Evolutionary conservation across 2,888 invertebrate species (phyloP).

Genomic region (Acrobasis suavella): DNA sequence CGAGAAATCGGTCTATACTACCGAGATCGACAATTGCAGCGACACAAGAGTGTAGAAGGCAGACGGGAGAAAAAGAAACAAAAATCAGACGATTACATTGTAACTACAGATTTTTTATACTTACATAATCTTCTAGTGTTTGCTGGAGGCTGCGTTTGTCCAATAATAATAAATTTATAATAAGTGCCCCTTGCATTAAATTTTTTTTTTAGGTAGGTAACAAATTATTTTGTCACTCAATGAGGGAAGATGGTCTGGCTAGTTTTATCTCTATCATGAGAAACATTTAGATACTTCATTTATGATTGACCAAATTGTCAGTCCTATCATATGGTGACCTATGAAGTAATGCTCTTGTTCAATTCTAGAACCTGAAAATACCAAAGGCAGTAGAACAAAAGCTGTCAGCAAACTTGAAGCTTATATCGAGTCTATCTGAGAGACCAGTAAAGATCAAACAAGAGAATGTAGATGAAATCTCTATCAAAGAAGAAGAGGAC

Average conservation of each 20-base stretch:
- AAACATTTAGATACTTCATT: no score
- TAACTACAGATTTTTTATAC: constrained; percentile 28
- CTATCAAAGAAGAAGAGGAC: neutral
- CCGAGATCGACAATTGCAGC: constrained; percentile 35
- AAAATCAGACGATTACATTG: constrained; percentile 25
- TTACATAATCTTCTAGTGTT: neutral
- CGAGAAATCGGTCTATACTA: constrained; percentile 61
- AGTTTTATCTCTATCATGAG: no score
- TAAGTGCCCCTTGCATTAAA: no score
- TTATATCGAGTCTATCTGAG: constrained; percentile 46
- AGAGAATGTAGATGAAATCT: constrained; percentile 8
- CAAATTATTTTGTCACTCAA: no score
- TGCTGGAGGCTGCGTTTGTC: no score
- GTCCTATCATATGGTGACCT: neutral
- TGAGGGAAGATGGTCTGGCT: no score
- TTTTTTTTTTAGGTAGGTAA: no score
- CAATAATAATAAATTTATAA: no score
- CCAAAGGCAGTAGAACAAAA: constrained; percentile 49
- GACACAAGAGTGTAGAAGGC: neutral
- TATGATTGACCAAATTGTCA: no score
- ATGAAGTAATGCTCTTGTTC: neutral
- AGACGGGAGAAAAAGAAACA: constrained; percentile 21
- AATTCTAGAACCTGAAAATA: constrained; percentile 52
- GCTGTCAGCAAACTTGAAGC: constrained; percentile 49
- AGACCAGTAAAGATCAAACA: constrained; percentile 43